Evolutionary conservation across 1,140 invertebrate genomes (phyloP).

Genomic region (Bombus impatiens): DNA sequence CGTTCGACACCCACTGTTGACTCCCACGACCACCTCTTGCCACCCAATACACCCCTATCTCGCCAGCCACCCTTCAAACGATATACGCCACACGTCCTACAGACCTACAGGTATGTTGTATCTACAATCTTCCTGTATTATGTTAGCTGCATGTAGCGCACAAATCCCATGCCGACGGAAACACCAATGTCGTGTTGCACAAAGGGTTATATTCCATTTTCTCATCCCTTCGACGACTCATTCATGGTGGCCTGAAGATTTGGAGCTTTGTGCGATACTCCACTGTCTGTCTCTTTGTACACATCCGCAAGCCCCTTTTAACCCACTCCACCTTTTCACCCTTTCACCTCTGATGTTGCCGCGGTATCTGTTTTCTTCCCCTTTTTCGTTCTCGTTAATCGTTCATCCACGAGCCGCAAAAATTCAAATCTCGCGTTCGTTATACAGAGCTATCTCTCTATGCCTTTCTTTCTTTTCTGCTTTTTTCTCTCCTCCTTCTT

Average conservation of each 20-base stretch:
- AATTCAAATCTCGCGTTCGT: neutral
- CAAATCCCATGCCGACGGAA: conserved; percentile 57
- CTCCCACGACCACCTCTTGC: neutral
- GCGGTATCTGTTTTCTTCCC: neutral
- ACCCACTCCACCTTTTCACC: neutral
- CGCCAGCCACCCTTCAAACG: neutral
- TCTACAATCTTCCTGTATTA: conserved; percentile 51
- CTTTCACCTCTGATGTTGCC: neutral
- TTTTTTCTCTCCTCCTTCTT: neutral
- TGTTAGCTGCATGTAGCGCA: conserved; percentile 40
- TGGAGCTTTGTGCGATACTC: conserved; percentile 18
- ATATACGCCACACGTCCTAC: conserved; percentile 43
- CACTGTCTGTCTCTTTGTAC: neutral
- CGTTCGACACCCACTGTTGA: neutral
- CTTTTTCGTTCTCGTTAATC: conserved; percentile 15
- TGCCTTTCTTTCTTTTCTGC: neutral
- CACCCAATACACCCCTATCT: neutral
- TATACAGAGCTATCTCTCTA: neutral
- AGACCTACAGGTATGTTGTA: conserved; percentile 48
- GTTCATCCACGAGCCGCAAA: neutral
- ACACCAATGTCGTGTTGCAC: conserved; percentile 60
- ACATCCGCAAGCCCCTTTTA: neutral
- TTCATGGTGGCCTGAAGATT: conserved; percentile 41
- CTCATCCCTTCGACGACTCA: conserved; percentile 40
- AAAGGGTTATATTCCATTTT: conserved; percentile 66